Conservation (phyloP, 2,888 invertebrate genomes). For the Crepidodera aurea region DNA sequence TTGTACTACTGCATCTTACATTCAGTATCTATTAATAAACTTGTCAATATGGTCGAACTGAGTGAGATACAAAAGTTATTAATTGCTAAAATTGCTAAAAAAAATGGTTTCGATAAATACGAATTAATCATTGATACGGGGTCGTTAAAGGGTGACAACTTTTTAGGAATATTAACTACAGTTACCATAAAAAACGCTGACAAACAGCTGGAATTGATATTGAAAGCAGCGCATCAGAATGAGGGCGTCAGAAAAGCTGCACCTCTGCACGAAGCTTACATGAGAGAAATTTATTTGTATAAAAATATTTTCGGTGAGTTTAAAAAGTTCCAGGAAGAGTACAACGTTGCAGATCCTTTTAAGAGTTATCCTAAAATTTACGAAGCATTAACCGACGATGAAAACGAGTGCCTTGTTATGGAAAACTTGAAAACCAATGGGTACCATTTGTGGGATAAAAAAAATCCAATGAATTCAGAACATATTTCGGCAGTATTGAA, state of each 20-base stretch:
- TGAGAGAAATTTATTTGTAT: slow-evolving; percentile 50
- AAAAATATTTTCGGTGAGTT: slow-evolving; percentile 42
- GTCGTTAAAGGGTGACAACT: slow-evolving; percentile 40
- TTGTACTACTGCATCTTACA: no score
- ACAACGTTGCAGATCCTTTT: slow-evolving; percentile 15
- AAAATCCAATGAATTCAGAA: slow-evolving; percentile 46
- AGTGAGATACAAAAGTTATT: neutral
- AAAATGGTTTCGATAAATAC: slow-evolving; percentile 23
- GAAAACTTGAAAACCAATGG: slow-evolving; percentile 48
- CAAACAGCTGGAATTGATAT: slow-evolving; percentile 41
- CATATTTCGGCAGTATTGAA: slow-evolving; percentile 49
- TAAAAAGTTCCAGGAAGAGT: slow-evolving; percentile 46
- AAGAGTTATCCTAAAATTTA: slow-evolving; percentile 27
- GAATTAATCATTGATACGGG: slow-evolving; percentile 12
- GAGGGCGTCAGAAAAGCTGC: slow-evolving; percentile 42
- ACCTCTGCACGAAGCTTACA: slow-evolving; percentile 43
- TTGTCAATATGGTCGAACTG: no score
- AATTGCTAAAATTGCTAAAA: slow-evolving; percentile 11
- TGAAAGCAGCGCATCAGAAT: slow-evolving; percentile 49
- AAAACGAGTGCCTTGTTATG: slow-evolving; percentile 44
- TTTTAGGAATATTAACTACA: slow-evolving; percentile 43
- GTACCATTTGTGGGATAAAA: slow-evolving; percentile 47
- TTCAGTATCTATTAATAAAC: no score
- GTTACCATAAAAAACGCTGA: slow-evolving; percentile 30
- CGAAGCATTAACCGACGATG: slow-evolving; percentile 25